Percentiles rank a stretch among this genome's conserved stretches.
Evolutionary conservation across 2,797 vertebrate genomes (phyloP).

Genomic region (Phoeniculus purpureus): DNA sequence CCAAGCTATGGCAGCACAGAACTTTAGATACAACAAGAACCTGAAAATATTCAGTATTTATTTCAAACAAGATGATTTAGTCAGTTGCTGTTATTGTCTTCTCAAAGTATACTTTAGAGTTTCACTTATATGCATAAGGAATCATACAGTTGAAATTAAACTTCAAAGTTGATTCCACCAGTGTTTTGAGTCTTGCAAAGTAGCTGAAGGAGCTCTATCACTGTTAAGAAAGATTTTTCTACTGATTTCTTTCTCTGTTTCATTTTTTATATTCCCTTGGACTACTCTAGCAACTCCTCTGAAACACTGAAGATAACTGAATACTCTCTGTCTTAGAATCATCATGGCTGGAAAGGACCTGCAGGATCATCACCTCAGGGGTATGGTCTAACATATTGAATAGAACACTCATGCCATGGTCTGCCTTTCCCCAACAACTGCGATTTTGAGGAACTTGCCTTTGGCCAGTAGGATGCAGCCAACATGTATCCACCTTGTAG

Average conservation of each 20-base stretch:
- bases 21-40: background rate
- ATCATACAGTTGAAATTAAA: background rate
- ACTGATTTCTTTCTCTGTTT: background rate
- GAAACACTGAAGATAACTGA: background rate
- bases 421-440: background rate
- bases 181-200: background rate
- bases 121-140: background rate
- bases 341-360: too few relatives aligned
- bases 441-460: constrained; percentile 80
- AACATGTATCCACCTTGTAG: constrained; percentile 94
- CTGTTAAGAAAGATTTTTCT: background rate
- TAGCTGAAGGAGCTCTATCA: background rate
- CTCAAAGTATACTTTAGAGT: background rate
- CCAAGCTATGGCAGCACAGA: background rate
- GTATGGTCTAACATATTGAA: background rate
- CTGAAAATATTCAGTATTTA: background rate
- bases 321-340: background rate
- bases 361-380: background rate
- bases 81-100: background rate
- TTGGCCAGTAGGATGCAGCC: constrained; percentile 97
- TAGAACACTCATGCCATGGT: background rate
- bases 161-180: background rate
- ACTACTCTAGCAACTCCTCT: background rate
- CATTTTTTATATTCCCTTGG: background rate
- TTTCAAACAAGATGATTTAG: background rate